Base-by-base conservation (phyloP, 2,797 vertebrate species). In the Sternarchorhynchus goeldii region DNA sequence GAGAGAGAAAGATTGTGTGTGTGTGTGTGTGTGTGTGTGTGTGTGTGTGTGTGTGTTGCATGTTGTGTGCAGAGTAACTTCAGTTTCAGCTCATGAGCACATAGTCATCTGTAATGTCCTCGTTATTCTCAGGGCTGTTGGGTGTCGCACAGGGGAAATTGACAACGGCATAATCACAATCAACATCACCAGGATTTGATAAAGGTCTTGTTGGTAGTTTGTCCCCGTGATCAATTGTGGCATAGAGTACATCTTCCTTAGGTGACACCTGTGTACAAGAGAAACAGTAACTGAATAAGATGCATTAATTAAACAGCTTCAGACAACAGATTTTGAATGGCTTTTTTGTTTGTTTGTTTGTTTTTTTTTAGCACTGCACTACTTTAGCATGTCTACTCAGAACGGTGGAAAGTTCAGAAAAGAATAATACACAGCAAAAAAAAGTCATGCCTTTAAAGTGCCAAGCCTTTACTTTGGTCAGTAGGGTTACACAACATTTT, bases 51-150 rank as follows among this genome's bases (percentile, higher is more conserved):
- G 39, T 41, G 39, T 41, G 39, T 41, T 41, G 39, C 20, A 55
- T 29, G 18, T 56, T 18, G 16, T 39, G 76, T 32, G 39, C 29
- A 57, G 8, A 10, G 57, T 50, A 50, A 63, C 17, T 60, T 25
- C 36, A 29, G 21, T 6, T 34, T 91, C 73, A 94, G 1, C 69
- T 85, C 92, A 94, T 93, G 0, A 90, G 83, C 0, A 93, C 91
- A 74, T 93, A 94, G 79, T 94, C 92, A 1, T 93, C 90, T 21
- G 86, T 67, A 72, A 84, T 80, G 21, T 92, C 91, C 0, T 91
- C 90, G 39, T 56, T 86, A 21, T 75, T 55, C 2, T 65, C 50
- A 0, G 10, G 76, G 79, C 80, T 79, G 0, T 88, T 72, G 1
- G 34, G 53, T 0, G 1, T 12, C 3, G 64, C 77, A 21, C 60